Percentiles rank a stretch among this genome's conserved stretches.
Conservation (phyloP, 2,797 vertebrate species). For the Pitangus sulphuratus region DNA sequence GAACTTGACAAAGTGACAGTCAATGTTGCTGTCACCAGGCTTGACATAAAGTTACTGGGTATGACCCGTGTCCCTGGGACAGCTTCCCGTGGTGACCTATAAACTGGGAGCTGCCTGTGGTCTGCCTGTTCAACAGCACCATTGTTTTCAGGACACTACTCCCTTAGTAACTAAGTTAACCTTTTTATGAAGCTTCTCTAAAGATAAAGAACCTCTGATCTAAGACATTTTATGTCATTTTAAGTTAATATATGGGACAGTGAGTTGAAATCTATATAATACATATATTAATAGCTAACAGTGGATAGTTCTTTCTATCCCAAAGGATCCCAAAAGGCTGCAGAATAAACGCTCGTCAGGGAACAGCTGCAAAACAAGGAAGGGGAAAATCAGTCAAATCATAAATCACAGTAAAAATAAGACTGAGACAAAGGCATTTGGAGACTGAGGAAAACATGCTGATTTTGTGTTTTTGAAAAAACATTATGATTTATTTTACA, state of each 20-base stretch:
- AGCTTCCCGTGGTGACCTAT: not conserved
- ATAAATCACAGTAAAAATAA: not conserved
- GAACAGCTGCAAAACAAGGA: conserved; percentile 7
- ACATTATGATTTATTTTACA: not conserved
- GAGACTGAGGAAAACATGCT: not conserved
- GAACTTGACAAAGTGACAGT: conserved; percentile 24
- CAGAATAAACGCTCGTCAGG: not conserved
- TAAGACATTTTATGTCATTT: not conserved
- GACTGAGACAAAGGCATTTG: not conserved
- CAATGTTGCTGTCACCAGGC: not conserved
- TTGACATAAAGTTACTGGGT: not conserved
- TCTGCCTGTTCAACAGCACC: not conserved
- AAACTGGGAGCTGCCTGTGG: not conserved
- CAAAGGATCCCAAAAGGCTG: not conserved
- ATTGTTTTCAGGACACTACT: not conserved
- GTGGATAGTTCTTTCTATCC: not conserved
- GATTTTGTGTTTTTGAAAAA: conserved; percentile 5
- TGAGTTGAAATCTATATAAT: not conserved
- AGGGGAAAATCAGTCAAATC: not conserved
- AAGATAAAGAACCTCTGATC: not conserved
- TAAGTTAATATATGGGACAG: not conserved
- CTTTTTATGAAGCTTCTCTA: not conserved
- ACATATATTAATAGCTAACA: not conserved
- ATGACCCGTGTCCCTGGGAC: not conserved
- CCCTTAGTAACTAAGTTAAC: not conserved